Base-by-base conservation (phyloP, 2,888 invertebrate species). In the Malthinus flaveolus region DNA sequence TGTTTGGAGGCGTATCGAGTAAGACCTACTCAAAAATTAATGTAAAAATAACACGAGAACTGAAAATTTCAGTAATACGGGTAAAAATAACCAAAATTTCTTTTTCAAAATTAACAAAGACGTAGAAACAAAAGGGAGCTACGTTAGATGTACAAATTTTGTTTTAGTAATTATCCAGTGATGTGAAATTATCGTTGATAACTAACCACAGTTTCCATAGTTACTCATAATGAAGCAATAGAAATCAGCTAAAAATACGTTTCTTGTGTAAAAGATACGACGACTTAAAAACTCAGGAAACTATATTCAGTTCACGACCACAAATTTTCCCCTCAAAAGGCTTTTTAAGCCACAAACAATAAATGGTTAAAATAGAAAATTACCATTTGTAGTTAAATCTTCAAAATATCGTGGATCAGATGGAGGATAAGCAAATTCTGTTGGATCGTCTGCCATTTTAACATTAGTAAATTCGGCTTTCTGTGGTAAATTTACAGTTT, bases 391-490 rank as follows among this genome's bases (percentile, higher is more conserved):
- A 12, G 56, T 39, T 39, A 48, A 12, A 42, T 69, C 68, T 35
- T 72, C 69, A 59, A 73, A 77, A 65, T 75, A 78, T 52, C 77
- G 67, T 0, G 76, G 72, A 71, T 79, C 78, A 0, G 76, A 68
- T 7, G 79, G 79, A 11, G 71, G 69, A 57, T 76, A 76, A 4
- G 75, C 79, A 66, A 79, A 79, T 51, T 76, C 72, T 7, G 68
- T 67, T 1, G 74, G 74, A 65, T 76, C 73, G 32, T 71, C 71
- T 0, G 64, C 69, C 8, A 68, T 36, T 53, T 69, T 68, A 5
- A 64, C 66, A 34, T 70, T 54, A 32, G 63, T 53, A 42, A 71
- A 67, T 37, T 61, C 51, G 37, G 59, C 59, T 8, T 62, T 61
- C n/a, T n/a, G n/a, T 23, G 23, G 23, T 15, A 53, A 49, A 60